Conservation (phyloP, 2,113 vertebrate species). For the Scartelaos histophorus region DNA sequence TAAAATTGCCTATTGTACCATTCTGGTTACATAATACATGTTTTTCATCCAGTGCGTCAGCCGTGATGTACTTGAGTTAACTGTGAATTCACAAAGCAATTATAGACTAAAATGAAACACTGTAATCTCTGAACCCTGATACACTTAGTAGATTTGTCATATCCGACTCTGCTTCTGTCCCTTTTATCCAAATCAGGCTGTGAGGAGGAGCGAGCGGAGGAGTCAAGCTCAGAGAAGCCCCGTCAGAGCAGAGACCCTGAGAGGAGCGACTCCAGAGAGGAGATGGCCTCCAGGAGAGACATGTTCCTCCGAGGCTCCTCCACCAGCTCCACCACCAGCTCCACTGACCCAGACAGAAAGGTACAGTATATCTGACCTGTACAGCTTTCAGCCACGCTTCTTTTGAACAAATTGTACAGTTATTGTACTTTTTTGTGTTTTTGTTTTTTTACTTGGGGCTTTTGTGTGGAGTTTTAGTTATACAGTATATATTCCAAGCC, state of each 20-base stretch:
- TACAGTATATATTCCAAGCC: too few species aligned
- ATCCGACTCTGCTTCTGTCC: neutral
- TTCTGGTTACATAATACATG: too few species aligned
- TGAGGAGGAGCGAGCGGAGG: neutral
- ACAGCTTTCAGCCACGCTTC: too few species aligned
- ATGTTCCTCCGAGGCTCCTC: conserved; percentile 44
- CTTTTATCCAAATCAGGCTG: neutral
- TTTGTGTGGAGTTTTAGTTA: too few species aligned
- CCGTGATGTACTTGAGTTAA: too few species aligned
- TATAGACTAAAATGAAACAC: neutral
- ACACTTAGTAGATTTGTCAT: neutral
- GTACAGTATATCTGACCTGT: conserved; percentile 14
- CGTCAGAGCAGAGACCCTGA: conserved; percentile 5
- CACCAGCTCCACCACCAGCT: conserved; percentile 51
- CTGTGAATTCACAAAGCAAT: too few species aligned
- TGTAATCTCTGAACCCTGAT: neutral
- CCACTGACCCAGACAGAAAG: conserved; percentile 48
- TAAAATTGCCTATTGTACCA: too few species aligned
- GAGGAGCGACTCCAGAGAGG: conserved; percentile 12
- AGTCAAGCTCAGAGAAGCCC: neutral
- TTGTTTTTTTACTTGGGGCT: too few species aligned
- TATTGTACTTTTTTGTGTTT: too few species aligned
- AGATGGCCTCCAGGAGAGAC: conserved; percentile 37
- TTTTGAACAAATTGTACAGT: too few species aligned
- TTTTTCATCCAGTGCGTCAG: too few species aligned